A percentile compares a stretch with the other conserved stretches of the same genome.
These are phyloP conservation scores for Antrozous pallidus DNA, from an alignment of 2,797 vertebrate species.

Conservation along the genomic window DNA sequence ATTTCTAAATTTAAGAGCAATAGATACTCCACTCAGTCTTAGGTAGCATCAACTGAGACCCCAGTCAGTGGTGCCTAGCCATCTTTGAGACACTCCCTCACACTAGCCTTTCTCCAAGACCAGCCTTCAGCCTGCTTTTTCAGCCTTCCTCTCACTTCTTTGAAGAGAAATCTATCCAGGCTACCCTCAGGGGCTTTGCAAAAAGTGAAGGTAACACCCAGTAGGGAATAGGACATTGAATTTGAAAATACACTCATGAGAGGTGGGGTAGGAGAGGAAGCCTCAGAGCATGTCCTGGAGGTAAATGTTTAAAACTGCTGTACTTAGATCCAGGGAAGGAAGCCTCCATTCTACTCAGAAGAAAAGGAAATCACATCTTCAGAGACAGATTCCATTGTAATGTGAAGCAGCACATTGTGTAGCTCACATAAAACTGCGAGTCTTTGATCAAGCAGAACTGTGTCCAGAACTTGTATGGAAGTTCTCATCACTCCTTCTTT, in stretches of 20 bases:
- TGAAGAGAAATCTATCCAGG: background rate
- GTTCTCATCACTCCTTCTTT: conserved; percentile 17
- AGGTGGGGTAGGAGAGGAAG: background rate
- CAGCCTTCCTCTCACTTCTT: background rate
- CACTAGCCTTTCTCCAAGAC: background rate
- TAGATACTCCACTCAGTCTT: background rate
- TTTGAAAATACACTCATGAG: background rate
- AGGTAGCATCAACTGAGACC: background rate
- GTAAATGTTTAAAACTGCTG: background rate
- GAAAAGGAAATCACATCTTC: conserved; percentile 32
- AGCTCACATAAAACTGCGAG: background rate
- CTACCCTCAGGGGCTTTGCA: background rate
- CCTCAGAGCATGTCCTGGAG: background rate
- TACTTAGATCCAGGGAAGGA: background rate
- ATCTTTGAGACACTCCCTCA: background rate
- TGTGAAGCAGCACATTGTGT: background rate
- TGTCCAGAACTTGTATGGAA: background rate
- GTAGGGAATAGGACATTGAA: background rate
- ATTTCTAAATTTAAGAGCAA: conserved; percentile 4
- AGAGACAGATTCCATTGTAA: conserved; percentile 31
- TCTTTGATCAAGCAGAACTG: conserved; percentile 25
- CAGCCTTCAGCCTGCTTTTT: background rate
- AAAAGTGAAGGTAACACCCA: background rate
- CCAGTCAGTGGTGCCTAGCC: background rate
- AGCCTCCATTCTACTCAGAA: background rate